Conservation (phyloP, 2,797 vertebrate genomes). For the Hapalemur alaotrensis region DNA sequence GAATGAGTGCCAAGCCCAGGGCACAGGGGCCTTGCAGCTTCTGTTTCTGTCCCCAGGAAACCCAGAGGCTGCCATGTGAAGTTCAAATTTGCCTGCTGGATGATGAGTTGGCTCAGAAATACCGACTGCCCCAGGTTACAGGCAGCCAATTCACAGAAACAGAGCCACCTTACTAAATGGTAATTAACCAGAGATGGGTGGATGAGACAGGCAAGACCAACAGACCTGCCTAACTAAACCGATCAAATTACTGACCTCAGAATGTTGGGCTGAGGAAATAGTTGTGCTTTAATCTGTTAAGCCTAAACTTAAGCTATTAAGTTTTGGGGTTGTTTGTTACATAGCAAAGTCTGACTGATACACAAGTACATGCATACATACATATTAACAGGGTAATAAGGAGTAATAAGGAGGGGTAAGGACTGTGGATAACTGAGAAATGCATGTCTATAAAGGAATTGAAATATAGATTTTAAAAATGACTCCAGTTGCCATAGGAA, state of each 20-base stretch:
- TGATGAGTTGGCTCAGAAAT: neutral
- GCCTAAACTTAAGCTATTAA: neutral
- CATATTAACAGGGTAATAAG: neutral
- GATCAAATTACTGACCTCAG: neutral
- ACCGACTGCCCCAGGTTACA: neutral
- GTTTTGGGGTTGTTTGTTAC: neutral
- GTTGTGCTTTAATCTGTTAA: neutral
- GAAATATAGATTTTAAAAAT: neutral
- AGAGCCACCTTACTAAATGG: neutral
- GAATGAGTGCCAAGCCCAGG: neutral
- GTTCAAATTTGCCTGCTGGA: neutral
- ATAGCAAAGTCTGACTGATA: neutral
- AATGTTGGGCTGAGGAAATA: neutral
- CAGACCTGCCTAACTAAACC: neutral
- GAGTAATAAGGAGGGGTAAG: neutral
- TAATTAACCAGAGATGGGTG: neutral
- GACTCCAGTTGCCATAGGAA: neutral
- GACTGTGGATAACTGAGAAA: neutral
- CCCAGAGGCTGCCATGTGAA: neutral
- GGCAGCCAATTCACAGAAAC: neutral
- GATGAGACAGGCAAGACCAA: neutral
- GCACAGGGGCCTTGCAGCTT: neutral
- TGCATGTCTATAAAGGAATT: neutral
- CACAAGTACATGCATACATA: neutral
- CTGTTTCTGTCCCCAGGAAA: neutral